Percentiles rank a stretch among this genome's conserved stretches.
These are phyloP conservation scores for Drosophila falleni DNA, from an alignment of 2,888 invertebrate species.

Conservation along the genomic window DNA sequence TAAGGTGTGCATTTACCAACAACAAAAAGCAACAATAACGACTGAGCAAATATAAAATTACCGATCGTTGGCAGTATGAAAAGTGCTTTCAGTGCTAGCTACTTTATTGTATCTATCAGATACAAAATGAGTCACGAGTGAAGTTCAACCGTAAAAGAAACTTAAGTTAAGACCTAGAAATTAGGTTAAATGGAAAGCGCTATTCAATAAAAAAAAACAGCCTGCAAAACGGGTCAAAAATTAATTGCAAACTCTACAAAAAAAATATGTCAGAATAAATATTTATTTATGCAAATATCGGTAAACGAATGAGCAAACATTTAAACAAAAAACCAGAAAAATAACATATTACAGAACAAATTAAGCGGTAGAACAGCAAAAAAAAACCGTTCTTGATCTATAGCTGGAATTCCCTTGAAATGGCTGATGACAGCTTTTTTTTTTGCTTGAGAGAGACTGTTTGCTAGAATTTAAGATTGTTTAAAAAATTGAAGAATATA, in stretches of 20 bases:
- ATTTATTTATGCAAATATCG: slow-evolving; percentile 65
- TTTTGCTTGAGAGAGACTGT: not conserved
- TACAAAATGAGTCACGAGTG: slow-evolving; percentile 52
- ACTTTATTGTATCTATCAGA: slow-evolving; percentile 46
- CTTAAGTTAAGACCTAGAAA: slow-evolving; percentile 40
- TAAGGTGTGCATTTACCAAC: slow-evolving; percentile 55
- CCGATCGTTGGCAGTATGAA: slow-evolving; percentile 46
- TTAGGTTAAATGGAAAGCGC: slow-evolving; percentile 66
- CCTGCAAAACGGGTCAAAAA: slow-evolving; percentile 38
- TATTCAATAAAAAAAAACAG: slow-evolving; percentile 7
- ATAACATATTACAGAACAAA: slow-evolving; percentile 3
- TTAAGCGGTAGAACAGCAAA: slow-evolving; percentile 3
- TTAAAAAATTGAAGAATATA: not conserved
- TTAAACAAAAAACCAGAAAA: slow-evolving; percentile 1
- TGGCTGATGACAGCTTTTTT: slow-evolving; percentile 3
- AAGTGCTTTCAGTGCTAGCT: slow-evolving; percentile 43
- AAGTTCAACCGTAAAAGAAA: slow-evolving; percentile 28
- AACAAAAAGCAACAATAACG: slow-evolving; percentile 23
- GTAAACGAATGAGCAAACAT: slow-evolving; percentile 31
- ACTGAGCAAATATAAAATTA: slow-evolving; percentile 24
- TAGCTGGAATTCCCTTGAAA: slow-evolving; percentile 21
- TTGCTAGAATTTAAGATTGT: not conserved
- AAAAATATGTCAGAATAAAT: slow-evolving; percentile 50
- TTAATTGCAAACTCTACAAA: slow-evolving; percentile 40
- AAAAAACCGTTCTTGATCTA: not conserved